Evolutionary conservation across 2,888 invertebrate species (phyloP).

Genomic region (Hyalella azteca): DNA sequence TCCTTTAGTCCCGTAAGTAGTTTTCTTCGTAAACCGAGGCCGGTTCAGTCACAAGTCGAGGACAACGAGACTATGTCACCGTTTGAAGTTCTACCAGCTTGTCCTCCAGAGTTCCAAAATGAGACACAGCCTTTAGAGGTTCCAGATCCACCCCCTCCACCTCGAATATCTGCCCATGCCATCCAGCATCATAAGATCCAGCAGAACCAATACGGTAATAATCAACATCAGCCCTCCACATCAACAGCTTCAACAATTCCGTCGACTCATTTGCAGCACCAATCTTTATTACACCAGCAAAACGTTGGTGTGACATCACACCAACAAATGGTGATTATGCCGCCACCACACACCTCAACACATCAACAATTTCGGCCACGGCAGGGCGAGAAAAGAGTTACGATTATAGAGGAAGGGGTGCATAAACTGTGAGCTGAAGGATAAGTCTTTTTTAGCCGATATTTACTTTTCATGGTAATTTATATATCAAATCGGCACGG

Average conservation of each 20-base stretch:
- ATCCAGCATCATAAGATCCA: neutral
- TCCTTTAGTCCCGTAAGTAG: slow-evolving; percentile 15
- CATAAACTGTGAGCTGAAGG: neutral
- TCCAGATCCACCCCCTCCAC: slow-evolving; percentile 8
- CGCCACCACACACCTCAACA: neutral
- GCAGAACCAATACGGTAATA: neutral
- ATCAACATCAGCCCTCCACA: neutral
- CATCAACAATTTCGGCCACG: neutral
- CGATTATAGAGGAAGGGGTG: slow-evolving; percentile 9
- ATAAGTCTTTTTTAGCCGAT: neutral
- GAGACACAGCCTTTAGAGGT: slow-evolving; percentile 20
- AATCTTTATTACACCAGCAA: neutral
- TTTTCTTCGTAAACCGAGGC: neutral
- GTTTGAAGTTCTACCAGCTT: neutral
- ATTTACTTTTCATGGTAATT: neutral
- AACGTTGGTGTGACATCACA: neutral
- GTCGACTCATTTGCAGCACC: neutral
- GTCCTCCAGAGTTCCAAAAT: slow-evolving; percentile 32
- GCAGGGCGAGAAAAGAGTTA: neutral
- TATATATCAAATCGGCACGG: neutral
- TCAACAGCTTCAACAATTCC: neutral
- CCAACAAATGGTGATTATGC: neutral
- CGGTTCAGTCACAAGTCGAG: neutral
- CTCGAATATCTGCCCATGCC: neutral
- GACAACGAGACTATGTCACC: neutral